These are phyloP conservation scores for Cyprinodon brontotheroides DNA, from an alignment of 2,113 vertebrate species.

Conservation along the genomic window DNA sequence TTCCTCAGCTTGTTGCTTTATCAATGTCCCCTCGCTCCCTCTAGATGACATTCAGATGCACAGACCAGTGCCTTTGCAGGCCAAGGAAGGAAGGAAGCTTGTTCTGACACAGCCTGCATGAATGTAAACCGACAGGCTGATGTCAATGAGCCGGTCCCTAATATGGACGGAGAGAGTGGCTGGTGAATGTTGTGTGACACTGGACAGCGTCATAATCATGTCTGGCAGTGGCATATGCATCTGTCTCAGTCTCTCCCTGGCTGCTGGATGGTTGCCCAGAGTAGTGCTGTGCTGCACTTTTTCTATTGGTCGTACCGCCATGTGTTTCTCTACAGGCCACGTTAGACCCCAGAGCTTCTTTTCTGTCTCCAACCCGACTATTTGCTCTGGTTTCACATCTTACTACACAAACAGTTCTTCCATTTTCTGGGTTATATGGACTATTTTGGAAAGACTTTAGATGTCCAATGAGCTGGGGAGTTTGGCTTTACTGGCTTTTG, in stretches of 20 bases:
- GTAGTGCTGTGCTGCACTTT: conserved; percentile 77
- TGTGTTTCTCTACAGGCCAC: conserved; percentile 60
- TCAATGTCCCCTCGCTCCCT: conserved; percentile 10
- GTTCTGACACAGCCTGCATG: conserved; percentile 4
- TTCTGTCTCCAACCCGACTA: conserved; percentile 29
- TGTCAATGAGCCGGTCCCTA: conserved; percentile 68
- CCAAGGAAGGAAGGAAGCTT: background rate
- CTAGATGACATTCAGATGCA: conserved; percentile 17
- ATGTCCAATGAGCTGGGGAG: conserved; percentile 37
- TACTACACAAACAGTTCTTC: conserved; percentile 42
- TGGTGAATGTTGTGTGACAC: conserved; percentile 60
- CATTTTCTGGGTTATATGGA: conserved; percentile 45
- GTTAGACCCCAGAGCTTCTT: conserved; percentile 48
- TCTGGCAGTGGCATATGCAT: conserved; percentile 82
- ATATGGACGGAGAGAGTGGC: conserved; percentile 49
- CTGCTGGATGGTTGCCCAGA: conserved; percentile 84
- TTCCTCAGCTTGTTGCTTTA: conserved; percentile 53
- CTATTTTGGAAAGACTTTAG: conserved; percentile 40
- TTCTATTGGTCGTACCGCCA: conserved; percentile 70
- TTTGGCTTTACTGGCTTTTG: conserved; percentile 45
- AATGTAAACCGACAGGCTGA: conserved; percentile 40
- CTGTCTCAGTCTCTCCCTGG: conserved; percentile 81
- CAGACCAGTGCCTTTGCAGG: conserved; percentile 10
- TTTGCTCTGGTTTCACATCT: conserved; percentile 59
- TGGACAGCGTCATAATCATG: conserved; percentile 81